phyloP scores from a whole-genome alignment of 2,888 invertebrate species.

The Callimorpha dominula region DNA sequence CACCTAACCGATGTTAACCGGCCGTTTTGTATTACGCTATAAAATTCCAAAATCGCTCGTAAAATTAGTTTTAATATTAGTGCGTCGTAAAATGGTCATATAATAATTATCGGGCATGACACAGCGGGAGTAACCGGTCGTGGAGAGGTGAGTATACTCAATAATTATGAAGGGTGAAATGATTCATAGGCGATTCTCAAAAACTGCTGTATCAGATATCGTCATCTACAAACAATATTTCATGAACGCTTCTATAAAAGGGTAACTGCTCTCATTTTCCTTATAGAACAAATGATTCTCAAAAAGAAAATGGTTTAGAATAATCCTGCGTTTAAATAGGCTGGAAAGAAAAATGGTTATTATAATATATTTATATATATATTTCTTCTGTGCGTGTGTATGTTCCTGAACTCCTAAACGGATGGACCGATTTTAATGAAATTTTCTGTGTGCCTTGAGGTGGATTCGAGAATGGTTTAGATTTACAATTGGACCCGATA shows the following conservation, averaged over 20 bases:
- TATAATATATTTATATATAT: too few relatives aligned
- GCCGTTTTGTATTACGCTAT: conserved; percentile 14
- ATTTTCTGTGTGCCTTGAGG: too few relatives aligned
- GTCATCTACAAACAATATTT: conserved; percentile 35
- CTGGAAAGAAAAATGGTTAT: background rate
- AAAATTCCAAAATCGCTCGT: conserved; percentile 48
- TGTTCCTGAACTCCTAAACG: too few relatives aligned
- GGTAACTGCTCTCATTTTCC: background rate
- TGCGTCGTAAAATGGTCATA: conserved; percentile 38
- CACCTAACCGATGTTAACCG: conserved; percentile 11
- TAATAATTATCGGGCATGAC: conserved; percentile 47
- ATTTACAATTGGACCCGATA: too few relatives aligned
- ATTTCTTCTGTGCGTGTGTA: too few relatives aligned
- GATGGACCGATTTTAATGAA: too few relatives aligned
- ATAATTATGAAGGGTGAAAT: conserved; percentile 45
- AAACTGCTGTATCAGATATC: conserved; percentile 50
- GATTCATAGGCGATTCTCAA: conserved; percentile 43
- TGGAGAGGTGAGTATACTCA: conserved; percentile 30
- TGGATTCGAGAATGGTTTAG: too few relatives aligned
- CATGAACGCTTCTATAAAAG: conserved; percentile 8
- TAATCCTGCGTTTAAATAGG: background rate
- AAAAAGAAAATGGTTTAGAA: background rate
- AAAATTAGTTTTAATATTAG: conserved; percentile 50
- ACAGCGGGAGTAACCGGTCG: conserved; percentile 26
- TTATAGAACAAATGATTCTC: background rate